Percentiles rank a stretch among this genome's conserved stretches.
Conservation (phyloP, 1,140 invertebrate species). For the Zaprionus davidi region DNA sequence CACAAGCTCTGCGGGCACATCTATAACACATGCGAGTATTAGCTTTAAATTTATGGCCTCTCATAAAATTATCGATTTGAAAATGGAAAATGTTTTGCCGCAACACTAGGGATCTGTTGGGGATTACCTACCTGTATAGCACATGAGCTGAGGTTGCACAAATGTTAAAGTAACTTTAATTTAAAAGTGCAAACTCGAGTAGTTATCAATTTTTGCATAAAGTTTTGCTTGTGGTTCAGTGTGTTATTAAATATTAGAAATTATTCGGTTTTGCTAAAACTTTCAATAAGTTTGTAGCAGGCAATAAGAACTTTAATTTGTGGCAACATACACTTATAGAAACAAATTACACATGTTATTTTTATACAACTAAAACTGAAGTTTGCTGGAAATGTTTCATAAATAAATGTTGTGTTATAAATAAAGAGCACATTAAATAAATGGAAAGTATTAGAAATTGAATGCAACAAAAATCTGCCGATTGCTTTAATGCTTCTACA, state of each 20-base stretch:
- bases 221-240: background rate
- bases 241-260: too few relatives aligned
- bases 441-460: too few relatives aligned
- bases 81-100: background rate
- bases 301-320: background rate
- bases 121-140: background rate
- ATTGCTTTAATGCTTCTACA: too few relatives aligned
- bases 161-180: background rate
- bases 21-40: slow-evolving; percentile 7
- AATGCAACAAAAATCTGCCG: too few relatives aligned
- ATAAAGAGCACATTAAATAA: too few relatives aligned
- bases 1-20: slow-evolving; percentile 11
- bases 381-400: too few relatives aligned
- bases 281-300: background rate
- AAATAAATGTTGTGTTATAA: too few relatives aligned
- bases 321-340: background rate
- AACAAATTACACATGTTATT: too few relatives aligned
- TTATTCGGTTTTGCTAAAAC: background rate
- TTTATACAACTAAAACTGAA: too few relatives aligned
- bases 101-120: background rate
- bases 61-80: slow-evolving; percentile 17
- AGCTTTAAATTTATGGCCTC: slow-evolving; percentile 1
- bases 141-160: background rate
- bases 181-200: background rate
- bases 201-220: background rate